phyloP scores from a whole-genome alignment of 1,140 invertebrate genomes.

The Nasonia longicornis region DNA sequence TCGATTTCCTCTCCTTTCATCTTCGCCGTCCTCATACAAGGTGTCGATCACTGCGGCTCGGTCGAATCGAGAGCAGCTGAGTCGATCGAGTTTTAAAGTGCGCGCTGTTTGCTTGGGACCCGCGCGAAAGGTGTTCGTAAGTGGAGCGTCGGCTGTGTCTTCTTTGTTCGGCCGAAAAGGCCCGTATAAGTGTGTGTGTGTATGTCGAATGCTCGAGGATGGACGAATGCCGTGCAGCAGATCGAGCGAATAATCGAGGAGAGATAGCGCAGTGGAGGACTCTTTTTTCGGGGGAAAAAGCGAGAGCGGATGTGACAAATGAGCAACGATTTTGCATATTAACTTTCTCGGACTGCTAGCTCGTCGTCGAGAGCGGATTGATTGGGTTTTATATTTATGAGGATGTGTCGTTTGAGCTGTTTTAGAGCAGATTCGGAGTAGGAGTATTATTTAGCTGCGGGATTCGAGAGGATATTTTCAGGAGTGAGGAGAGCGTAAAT shows the following conservation, averaged over 20 bases:
- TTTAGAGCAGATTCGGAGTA: neutral
- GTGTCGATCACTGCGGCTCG: conserved; percentile 24
- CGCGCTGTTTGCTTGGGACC: conserved; percentile 30
- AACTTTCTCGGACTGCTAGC: neutral
- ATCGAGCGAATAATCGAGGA: conserved; percentile 1
- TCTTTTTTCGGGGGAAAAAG: neutral
- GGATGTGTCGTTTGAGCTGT: neutral
- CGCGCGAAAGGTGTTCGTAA: conserved; percentile 15
- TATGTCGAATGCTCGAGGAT: neutral
- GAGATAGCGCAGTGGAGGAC: neutral
- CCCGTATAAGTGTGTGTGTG: neutral
- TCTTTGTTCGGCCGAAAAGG: conserved; percentile 13
- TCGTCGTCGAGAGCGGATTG: neutral
- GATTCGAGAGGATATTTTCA: no score
- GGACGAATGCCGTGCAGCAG: neutral
- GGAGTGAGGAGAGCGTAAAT: no score
- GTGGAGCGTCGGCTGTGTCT: conserved; percentile 1
- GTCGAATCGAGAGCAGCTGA: conserved; percentile 28
- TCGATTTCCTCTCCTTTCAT: conserved; percentile 11
- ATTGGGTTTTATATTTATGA: neutral
- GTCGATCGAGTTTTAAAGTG: neutral
- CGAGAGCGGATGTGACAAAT: neutral
- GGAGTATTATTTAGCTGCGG: no score
- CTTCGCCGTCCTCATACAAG: conserved; percentile 25
- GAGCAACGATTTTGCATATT: neutral